phyloP scores from a whole-genome alignment of 2,888 invertebrate genomes.

The Tetragonula carbonaria region DNA sequence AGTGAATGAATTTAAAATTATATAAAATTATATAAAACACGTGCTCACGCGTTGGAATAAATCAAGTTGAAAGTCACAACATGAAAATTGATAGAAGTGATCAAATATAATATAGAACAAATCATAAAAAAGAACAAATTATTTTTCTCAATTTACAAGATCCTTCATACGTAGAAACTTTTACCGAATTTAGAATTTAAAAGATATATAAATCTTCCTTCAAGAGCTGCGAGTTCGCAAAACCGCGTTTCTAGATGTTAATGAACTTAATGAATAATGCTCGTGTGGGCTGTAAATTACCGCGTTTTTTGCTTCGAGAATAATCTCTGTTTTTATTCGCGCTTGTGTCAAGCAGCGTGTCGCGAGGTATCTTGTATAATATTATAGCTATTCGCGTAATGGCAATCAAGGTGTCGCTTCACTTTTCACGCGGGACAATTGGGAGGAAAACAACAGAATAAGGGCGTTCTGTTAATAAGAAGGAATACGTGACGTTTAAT shows the following conservation, averaged over 20 bases:
- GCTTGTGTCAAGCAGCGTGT: background rate
- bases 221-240: background rate
- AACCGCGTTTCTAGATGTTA: slow-evolving; percentile 5
- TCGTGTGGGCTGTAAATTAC: slow-evolving; percentile 3
- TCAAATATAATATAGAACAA: too few species aligned
- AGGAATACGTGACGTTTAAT: slow-evolving; percentile 3
- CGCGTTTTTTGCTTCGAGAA: background rate
- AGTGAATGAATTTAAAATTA: too few species aligned
- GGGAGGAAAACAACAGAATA: slow-evolving; percentile 9
- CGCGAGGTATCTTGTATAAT: slow-evolving; percentile 10
- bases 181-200: background rate
- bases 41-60: too few species aligned
- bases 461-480: background rate
- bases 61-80: too few species aligned
- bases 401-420: slow-evolving; percentile 25
- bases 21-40: too few species aligned
- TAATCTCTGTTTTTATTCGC: background rate
- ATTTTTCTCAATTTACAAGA: background rate
- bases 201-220: background rate
- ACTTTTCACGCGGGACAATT: slow-evolving; percentile 41
- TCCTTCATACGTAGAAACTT: background rate
- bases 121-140: background rate
- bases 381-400: slow-evolving; percentile 9
- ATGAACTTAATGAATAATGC: slow-evolving; percentile 27
- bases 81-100: too few species aligned